Evolutionary conservation across 2,113 vertebrate species (phyloP).

Genomic region (Centropus bengalensis): DNA sequence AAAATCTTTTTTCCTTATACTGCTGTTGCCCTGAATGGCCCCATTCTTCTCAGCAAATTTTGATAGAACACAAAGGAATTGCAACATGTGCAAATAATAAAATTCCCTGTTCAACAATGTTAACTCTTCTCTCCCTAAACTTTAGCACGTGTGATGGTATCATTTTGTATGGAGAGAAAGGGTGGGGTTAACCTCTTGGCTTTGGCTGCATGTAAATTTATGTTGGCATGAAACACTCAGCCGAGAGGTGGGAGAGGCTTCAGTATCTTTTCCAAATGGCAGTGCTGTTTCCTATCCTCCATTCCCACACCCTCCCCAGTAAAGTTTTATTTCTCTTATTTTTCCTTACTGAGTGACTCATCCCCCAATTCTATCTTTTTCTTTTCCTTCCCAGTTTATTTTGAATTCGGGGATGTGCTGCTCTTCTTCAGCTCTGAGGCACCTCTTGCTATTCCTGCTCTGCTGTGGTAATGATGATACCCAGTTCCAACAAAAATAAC

Average conservation of each 20-base stretch:
- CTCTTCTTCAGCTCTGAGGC: neutral
- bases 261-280: neutral
- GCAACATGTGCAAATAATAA: conserved; percentile 37
- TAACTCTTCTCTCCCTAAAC: conserved; percentile 14
- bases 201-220: neutral
- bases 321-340: neutral
- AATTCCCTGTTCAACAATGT: neutral
- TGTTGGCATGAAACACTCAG: neutral
- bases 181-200: neutral
- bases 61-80: conserved; percentile 30
- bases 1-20: neutral
- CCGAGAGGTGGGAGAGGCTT: neutral
- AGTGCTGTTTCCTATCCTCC: neutral
- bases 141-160: neutral
- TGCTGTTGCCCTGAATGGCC: conserved; percentile 1
- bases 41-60: conserved; percentile 29
- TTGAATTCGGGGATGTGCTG: neutral
- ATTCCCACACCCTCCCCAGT: neutral
- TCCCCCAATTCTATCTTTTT: neutral
- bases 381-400: neutral
- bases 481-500: conserved; percentile 14
- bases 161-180: neutral
- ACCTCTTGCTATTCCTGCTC: neutral
- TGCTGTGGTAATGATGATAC: neutral
- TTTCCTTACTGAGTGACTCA: neutral